Evolutionary conservation across 2,113 vertebrate species (phyloP).

Genomic region (Butorides virescens): DNA sequence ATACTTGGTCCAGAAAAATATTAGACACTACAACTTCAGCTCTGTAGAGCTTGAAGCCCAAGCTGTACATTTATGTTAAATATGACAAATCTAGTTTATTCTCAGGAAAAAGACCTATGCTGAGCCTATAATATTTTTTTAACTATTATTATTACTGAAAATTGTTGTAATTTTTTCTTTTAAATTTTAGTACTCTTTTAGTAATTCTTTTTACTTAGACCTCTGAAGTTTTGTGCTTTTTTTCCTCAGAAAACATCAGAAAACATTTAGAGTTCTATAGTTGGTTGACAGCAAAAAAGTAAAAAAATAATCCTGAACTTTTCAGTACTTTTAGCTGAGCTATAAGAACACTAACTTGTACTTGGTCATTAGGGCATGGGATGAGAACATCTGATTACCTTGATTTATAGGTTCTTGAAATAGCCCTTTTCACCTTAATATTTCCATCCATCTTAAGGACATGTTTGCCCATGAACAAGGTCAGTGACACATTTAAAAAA

Average conservation of each 20-base stretch:
- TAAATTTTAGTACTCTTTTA: background rate
- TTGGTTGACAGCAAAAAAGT: background rate
- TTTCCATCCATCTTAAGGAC: background rate
- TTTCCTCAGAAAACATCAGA: background rate
- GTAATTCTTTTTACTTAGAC: background rate
- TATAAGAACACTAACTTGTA: background rate
- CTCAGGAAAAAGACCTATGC: background rate
- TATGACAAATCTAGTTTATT: background rate
- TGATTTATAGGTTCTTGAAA: background rate
- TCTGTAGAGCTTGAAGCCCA: background rate
- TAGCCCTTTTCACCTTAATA: background rate
- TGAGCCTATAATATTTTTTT: background rate
- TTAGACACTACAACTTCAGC: background rate
- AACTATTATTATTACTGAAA: background rate
- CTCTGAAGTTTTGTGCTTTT: rapidly evolving
- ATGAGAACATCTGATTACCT: background rate
- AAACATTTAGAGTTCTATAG: background rate
- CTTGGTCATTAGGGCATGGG: background rate
- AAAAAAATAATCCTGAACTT: background rate
- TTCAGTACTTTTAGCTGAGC: background rate
- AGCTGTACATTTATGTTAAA: background rate
- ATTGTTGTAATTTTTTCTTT: background rate
- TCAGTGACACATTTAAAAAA: background rate
- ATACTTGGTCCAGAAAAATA: background rate
- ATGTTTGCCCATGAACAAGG: background rate